These are phyloP conservation scores for Craterocephalus amniculus DNA, from an alignment of 2,797 vertebrate genomes.

Conservation along the genomic window DNA sequence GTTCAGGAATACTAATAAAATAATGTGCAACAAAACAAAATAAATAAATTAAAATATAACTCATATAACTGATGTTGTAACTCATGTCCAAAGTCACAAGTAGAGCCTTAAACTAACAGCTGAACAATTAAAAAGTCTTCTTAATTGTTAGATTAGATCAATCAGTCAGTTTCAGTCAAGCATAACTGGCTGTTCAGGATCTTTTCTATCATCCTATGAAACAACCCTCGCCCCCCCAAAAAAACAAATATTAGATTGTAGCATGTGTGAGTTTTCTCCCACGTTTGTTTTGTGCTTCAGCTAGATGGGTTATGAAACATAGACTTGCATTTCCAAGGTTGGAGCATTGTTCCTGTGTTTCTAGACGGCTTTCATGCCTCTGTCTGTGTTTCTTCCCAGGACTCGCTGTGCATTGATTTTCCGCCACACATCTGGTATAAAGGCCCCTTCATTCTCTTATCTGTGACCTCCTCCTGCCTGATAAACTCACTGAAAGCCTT, in stretches of 20 bases:
- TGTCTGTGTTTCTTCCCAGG: slow-evolving; percentile 21
- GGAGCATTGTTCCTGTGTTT: slow-evolving; percentile 16
- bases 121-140: no score
- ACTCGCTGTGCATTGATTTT: slow-evolving; percentile 65
- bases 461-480: slow-evolving; percentile 59
- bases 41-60: no score
- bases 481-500: slow-evolving; percentile 59
- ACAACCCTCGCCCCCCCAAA: no score
- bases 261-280: slow-evolving; percentile 10
- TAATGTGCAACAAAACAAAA: no score
- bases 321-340: slow-evolving; percentile 25
- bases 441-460: slow-evolving; percentile 61
- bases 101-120: no score
- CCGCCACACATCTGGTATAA: slow-evolving; percentile 48
- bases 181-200: no score
- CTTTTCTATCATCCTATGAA: no score
- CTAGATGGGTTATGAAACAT: neutral
- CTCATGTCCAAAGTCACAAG: no score
- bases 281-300: neutral
- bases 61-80: no score
- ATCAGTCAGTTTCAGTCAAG: no score
- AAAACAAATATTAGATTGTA: neutral
- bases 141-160: no score
- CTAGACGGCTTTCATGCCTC: slow-evolving; percentile 24
- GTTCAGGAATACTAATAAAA: no score